These are phyloP conservation scores for Tigriopus californicus DNA, from an alignment of 2,888 invertebrate genomes.

Conservation along the genomic window DNA sequence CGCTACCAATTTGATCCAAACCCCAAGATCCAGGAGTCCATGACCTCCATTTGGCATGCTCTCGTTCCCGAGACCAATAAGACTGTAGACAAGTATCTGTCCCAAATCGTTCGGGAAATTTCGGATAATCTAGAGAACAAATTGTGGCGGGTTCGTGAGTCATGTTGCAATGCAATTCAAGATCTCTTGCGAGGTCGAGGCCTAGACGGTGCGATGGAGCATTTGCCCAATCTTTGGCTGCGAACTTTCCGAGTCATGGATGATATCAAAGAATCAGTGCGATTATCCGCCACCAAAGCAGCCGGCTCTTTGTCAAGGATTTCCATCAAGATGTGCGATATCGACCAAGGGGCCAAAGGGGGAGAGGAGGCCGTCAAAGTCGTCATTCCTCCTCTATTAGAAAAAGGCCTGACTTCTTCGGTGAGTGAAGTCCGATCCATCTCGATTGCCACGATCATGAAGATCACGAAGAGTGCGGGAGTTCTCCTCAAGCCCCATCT, in stretches of 20 bases:
- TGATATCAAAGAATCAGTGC: constrained; percentile 74
- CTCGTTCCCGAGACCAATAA: constrained; percentile 67
- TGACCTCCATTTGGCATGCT: constrained; percentile 83
- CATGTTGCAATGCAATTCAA: constrained; percentile 67
- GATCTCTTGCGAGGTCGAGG: constrained; percentile 52
- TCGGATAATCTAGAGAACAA: constrained; percentile 56
- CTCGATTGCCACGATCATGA: constrained; percentile 64
- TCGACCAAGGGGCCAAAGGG: constrained; percentile 31
- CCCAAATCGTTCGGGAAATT: constrained; percentile 60
- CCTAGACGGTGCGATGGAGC: constrained; percentile 24
- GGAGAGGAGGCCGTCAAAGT: constrained; percentile 20
- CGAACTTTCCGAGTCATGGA: constrained; percentile 78
- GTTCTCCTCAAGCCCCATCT: constrained; percentile 59
- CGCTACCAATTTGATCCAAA: constrained; percentile 76
- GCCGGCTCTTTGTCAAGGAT: constrained; percentile 44
- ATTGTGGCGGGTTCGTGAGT: constrained; percentile 77
- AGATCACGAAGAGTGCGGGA: constrained; percentile 63
- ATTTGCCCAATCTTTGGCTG: constrained; percentile 47
- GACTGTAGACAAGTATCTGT: constrained; percentile 51
- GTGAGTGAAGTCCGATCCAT: constrained; percentile 13
- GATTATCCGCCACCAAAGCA: constrained; percentile 51
- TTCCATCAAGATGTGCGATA: constrained; percentile 33
- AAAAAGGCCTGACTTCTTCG: constrained; percentile 27
- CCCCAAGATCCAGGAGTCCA: constrained; percentile 72
- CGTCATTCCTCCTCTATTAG: constrained; percentile 57